Base-by-base conservation (phyloP, 1,140 invertebrate species). In the Marisa cornuarietis region DNA sequence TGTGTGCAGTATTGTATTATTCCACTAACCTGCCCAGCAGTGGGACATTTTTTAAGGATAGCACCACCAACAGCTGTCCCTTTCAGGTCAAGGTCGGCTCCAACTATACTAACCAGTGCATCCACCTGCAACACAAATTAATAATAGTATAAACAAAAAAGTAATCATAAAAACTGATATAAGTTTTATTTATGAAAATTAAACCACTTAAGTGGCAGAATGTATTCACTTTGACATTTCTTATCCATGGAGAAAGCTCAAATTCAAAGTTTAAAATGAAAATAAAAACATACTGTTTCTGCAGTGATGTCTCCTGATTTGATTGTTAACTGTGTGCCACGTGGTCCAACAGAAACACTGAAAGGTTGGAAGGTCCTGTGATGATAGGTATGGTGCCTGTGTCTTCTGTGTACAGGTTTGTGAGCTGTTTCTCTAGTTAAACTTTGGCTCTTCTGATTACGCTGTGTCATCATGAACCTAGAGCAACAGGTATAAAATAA, bases 301-400 rank as follows among this genome's bases (percentile, higher is more conserved):
- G 20, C 13, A 6, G 72, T 74, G 54, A 74, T 74, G 52, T 74
- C 72, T 18, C 72, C 72, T 62, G 72, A 74, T n/a, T 74, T 54
- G 72, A 77, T 49, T n/a, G 62, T 68, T 20, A 77, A 42, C 13
- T 31, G 4, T 63, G 61, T 69, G 9, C 9, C 13, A 22, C 52
- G n/a, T 14, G 62, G n/a, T 2, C 76, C 76, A 2, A 77, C 65
- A 63, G 42, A 54, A 49, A 65, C 26, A n/a, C 8, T 52, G 65
- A 13, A 77, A 13, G 76, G 76, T 16, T 51, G 76, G 13, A 77
- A 65, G 20, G 58, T 1, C 26, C 14, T 54, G 74, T 63, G 54
- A 31, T 26, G 72, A 6, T 62, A 74, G 8, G 72, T 24, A 13
- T 26, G 72, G 26, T 61, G 72, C 18, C 61, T 52, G 62, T 61